phyloP scores from a whole-genome alignment of 2,888 invertebrate genomes.

The Dicyrtomina minuta region DNA sequence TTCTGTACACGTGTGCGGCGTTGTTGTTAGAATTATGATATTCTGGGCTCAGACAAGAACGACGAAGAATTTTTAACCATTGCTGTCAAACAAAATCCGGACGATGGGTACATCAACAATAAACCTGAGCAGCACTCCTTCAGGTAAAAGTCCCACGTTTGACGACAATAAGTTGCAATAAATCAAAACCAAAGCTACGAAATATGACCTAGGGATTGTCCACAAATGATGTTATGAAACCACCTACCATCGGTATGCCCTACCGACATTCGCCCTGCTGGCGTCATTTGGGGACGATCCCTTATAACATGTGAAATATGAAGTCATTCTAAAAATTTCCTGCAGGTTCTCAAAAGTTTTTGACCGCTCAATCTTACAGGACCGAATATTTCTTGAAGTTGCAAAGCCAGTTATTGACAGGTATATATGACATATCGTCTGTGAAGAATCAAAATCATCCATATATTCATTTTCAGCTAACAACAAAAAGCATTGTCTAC shows the following conservation, averaged over 20 bases:
- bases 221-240: too few species aligned
- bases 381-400: slow-evolving; percentile 58
- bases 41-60: slow-evolving; percentile 24
- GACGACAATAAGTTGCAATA: too few species aligned
- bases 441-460: too few species aligned
- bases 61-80: slow-evolving; percentile 34
- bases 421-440: too few species aligned
- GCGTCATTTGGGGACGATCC: too few species aligned
- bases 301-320: too few species aligned
- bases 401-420: slow-evolving; percentile 61
- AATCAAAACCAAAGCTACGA: too few species aligned
- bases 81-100: slow-evolving; percentile 26
- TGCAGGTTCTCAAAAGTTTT: slow-evolving; percentile 60
- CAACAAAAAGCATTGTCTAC: too few species aligned
- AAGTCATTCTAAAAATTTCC: slow-evolving; percentile 20
- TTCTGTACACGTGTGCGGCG: background rate
- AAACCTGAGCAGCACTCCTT: slow-evolving; percentile 40
- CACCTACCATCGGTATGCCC: too few species aligned
- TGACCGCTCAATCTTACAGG: slow-evolving; percentile 57
- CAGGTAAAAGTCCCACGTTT: slow-evolving; percentile 27
- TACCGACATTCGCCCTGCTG: too few species aligned
- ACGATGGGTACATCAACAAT: slow-evolving; percentile 38
- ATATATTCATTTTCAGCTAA: too few species aligned
- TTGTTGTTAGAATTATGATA: slow-evolving; percentile 41
- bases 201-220: too few species aligned